phyloP scores from a whole-genome alignment of 1,140 invertebrate genomes.

The Plodia interpunctella region DNA sequence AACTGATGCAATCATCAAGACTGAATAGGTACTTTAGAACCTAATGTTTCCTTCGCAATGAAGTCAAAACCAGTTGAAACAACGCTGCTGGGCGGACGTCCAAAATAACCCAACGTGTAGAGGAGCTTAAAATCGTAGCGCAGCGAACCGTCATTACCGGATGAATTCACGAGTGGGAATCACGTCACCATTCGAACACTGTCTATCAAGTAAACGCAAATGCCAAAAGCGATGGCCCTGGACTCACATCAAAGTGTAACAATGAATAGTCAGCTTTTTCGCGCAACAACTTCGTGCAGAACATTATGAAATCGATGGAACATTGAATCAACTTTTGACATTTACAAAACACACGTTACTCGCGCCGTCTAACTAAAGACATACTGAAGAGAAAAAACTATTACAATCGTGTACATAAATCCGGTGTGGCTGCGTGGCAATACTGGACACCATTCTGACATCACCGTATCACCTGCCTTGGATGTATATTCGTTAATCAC shows the following conservation, averaged over 20 bases:
- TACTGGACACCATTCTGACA: conserved; percentile 60
- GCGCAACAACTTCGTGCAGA: conserved; percentile 55
- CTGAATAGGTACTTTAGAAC: neutral
- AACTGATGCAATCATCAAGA: neutral
- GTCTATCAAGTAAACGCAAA: conserved; percentile 47
- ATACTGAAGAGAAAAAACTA: conserved; percentile 65
- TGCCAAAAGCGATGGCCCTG: conserved; percentile 56
- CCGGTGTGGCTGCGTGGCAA: conserved; percentile 39
- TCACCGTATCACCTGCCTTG: conserved; percentile 70
- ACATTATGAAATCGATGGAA: conserved; percentile 41
- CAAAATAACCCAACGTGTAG: conserved; percentile 14
- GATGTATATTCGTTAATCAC: conserved; percentile 58
- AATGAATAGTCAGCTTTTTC: conserved; percentile 62
- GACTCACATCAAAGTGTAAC: conserved; percentile 64
- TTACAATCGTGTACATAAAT: conserved; percentile 71
- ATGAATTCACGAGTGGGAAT: conserved; percentile 11
- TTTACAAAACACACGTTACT: conserved; percentile 67
- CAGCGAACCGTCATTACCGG: conserved; percentile 11
- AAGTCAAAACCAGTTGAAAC: neutral
- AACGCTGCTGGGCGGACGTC: conserved; percentile 8
- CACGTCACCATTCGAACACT: conserved; percentile 31
- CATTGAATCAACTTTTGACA: conserved; percentile 61
- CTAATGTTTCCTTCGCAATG: neutral
- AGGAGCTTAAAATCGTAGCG: conserved; percentile 9
- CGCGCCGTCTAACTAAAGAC: conserved; percentile 63